Percentiles rank a stretch among this genome's conserved stretches.
These are phyloP conservation scores for Chondrilla cf. caribensis DNA, from an alignment of 37 sponge, comb jelly and placozoan genomes.

Conservation along the genomic window DNA sequence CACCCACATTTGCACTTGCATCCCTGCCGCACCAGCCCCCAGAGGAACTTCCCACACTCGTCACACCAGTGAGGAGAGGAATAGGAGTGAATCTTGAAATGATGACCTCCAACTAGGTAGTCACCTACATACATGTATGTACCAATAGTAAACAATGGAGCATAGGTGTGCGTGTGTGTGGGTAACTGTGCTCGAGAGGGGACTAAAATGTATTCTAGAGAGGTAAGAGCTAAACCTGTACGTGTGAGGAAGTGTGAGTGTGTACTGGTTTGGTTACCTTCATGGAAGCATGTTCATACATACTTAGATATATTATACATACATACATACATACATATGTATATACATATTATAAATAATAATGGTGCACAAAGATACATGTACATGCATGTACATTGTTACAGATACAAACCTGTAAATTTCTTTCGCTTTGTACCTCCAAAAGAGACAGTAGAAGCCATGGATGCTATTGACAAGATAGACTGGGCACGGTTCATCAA, in stretches of 20 bases:
- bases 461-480: not conserved
- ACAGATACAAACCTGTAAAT: not conserved
- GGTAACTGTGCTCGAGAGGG: too few species aligned
- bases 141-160: not conserved
- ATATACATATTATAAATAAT: not conserved
- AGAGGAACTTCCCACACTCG: constrained; percentile 70
- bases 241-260: too few species aligned
- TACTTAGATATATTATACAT: not conserved
- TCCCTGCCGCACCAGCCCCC: constrained; percentile 79
- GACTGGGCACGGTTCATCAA: constrained; percentile 6
- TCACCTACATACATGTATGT: constrained; percentile 55
- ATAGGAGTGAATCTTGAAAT: constrained; percentile 49
- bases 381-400: not conserved
- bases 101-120: constrained; percentile 54
- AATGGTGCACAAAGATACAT: too few species aligned
- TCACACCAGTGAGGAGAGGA: constrained; percentile 69
- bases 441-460: not conserved
- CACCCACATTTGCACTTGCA: constrained; percentile 71
- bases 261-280: too few species aligned
- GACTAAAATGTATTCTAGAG: too few species aligned
- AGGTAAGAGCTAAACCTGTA: too few species aligned
- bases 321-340: not conserved
- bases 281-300: too few species aligned
- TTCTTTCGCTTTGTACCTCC: not conserved
- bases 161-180: not conserved